Base-by-base conservation (phyloP, 2,888 invertebrate genomes). In the Octonoba sinensis region DNA sequence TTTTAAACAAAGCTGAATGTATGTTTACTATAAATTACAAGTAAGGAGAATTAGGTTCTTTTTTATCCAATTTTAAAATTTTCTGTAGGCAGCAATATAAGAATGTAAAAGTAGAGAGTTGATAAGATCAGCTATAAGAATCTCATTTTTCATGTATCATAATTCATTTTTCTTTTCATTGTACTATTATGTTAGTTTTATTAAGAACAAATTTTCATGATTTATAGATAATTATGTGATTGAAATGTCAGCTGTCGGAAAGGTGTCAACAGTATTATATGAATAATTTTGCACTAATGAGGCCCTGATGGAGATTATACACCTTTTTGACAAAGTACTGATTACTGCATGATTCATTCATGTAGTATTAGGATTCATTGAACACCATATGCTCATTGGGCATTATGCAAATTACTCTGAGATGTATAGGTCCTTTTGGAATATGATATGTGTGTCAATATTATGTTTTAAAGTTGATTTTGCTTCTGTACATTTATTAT, bases 191-290 rank as follows among this genome's bases (percentile, higher is more conserved):
- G 47, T 75, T 73, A 60, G 60, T 74, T 75, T 70, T 74, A 66
- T 79, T 66, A 65, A 75, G 81, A 82, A 82, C 74, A 82, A 82
- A 82, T 82, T 82, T 82, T 74, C 74, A 74, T 72, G 69, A 57
- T 69, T 82, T 81, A 56, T 81, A 65, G 56, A 73, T 74, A 69
- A 69, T 69, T 54, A 69, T 54, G 49, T 64, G 57, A 57, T 16
- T 69, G 70, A 72, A 82, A 82, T 36, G 60, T 73, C 64, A 57
- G 54, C 44, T 73, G 57, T 27, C 27, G 62, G 44, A 75, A 65
- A 70, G 59, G 69, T 65, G 62, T 75, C 65, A 62, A 75, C 81
- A 82, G 81, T 82, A 82, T 82, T 82, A 82, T 57, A 57, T 20
- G 59, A 27, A 47, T 64, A 75, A 57, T 73, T 75, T 18, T 70